Percentiles rank a stretch among this genome's conserved stretches.
phyloP scores from a whole-genome alignment of 2,797 vertebrate species.

The Peromyscus aztecus region DNA sequence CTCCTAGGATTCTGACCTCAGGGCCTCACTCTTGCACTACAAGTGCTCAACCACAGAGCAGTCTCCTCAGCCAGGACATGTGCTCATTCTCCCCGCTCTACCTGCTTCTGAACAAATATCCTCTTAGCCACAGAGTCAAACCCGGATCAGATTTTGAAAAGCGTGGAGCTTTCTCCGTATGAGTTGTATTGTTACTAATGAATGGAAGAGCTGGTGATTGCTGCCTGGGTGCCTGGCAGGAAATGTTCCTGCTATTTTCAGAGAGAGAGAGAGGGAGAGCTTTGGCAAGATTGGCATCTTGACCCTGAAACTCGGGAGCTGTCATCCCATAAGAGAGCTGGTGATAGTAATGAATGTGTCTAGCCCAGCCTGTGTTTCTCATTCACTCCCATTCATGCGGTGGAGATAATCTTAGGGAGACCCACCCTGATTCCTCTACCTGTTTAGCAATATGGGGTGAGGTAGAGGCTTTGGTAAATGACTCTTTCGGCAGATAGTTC shows the following conservation, averaged over 20 bases:
- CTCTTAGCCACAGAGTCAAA: not conserved
- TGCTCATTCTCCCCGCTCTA: not conserved
- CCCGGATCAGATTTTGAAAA: not conserved
- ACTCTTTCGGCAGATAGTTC: not conserved
- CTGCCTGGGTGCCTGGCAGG: not conserved
- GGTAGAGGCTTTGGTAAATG: not conserved
- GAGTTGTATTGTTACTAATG: not conserved
- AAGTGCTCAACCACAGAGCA: not conserved
- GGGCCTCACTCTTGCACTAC: not conserved
- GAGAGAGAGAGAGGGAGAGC: not conserved
- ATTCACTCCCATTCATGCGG: not conserved
- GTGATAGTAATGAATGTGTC: not conserved
- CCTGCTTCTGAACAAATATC: not conserved
- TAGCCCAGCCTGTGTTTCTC: not conserved
- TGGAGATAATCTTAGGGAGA: not conserved
- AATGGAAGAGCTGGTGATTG: not conserved
- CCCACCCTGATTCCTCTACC: not conserved
- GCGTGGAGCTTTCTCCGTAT: accelerated
- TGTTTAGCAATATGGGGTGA: not conserved
- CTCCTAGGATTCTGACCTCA: not conserved
- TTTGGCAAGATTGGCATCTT: constrained; percentile 44
- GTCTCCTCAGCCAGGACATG: not conserved
- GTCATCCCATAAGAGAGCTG: not conserved
- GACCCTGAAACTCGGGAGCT: not conserved
- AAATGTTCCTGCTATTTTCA: not conserved